These are phyloP conservation scores for Cassiopea andromeda DNA, from an alignment of 30 jellyfish, hydroid and myxozoan species.

Conservation along the genomic window DNA sequence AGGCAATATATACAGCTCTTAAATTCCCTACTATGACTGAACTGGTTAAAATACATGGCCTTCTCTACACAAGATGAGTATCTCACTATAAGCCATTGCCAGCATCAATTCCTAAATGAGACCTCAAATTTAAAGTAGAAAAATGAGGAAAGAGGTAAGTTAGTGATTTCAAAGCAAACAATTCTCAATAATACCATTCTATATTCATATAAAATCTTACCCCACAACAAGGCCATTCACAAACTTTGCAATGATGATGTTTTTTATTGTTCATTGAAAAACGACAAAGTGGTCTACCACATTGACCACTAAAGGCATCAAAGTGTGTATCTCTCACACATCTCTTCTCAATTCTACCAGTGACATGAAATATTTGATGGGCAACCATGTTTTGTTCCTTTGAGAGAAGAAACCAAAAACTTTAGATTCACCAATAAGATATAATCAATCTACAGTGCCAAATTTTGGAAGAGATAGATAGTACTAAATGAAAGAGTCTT, in stretches of 20 bases:
- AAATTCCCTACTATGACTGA: no score
- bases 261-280: constrained; percentile 53
- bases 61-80: no score
- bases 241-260: constrained; percentile 70
- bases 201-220: constrained; percentile 6
- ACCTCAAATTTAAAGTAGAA: no score
- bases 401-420: background rate
- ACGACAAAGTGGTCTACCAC: constrained; percentile 66
- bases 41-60: no score
- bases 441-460: background rate
- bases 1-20: no score
- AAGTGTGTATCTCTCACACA: constrained; percentile 64
- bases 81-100: no score
- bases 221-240: constrained; percentile 86
- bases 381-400: constrained; percentile 76
- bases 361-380: constrained; percentile 67
- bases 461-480: background rate
- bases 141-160: no score
- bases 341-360: constrained; percentile 71
- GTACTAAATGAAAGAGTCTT: background rate
- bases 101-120: no score
- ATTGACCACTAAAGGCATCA: constrained; percentile 56
- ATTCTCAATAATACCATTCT: no score
- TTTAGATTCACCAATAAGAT: background rate
- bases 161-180: no score